Base-by-base conservation (phyloP, 2,888 invertebrate genomes). In the Parochlus steinenii region DNA sequence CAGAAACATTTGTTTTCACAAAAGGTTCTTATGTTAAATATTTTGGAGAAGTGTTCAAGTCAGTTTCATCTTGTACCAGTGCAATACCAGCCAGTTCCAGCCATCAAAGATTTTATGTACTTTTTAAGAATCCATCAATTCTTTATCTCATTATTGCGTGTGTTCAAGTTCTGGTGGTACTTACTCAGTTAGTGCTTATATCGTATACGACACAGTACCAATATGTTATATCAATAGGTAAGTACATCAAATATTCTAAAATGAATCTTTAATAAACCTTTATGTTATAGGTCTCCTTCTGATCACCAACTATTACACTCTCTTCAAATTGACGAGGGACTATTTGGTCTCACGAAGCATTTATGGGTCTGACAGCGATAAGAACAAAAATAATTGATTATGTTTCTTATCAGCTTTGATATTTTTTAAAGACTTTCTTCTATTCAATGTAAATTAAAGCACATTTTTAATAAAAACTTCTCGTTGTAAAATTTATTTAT, bases 161-260 rank as follows among this genome's bases (percentile, higher is more conserved):
- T 12, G 56, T 86, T 12, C 81, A 83, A 47, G 56, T 74, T 3
- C 58, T 69, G 2, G 58, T 82, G 17, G 73, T 93, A 30, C 54
- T 77, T 1, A 65, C 79, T 30, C 85, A 92, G 57, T 63, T 95
- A 39, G 69, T 77, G 34, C 64, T 87, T 20, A 61, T 95, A 8
- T 67, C 83, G 46, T 71, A 80, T 43, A 76, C 80, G 11, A 68
- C 74, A 24, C 81, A 89, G 46, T 97, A 95, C 95, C 85, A 92
- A 61, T 81, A 87, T 53, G 74, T 90, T 40, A 56, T 93, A 30
- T 82, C 92, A n/a, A n/a, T n/a, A n/a, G n/a, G n/a, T n/a, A n/a
- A n/a, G n/a, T n/a, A n/a, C n/a, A n/a, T n/a, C n/a, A n/a, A n/a
- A n/a, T n/a, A n/a, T n/a, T n/a, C n/a, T n/a, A n/a, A n/a, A n/a